Conservation (phyloP, 2,888 invertebrate species). For the Drosophila kanekoi region DNA sequence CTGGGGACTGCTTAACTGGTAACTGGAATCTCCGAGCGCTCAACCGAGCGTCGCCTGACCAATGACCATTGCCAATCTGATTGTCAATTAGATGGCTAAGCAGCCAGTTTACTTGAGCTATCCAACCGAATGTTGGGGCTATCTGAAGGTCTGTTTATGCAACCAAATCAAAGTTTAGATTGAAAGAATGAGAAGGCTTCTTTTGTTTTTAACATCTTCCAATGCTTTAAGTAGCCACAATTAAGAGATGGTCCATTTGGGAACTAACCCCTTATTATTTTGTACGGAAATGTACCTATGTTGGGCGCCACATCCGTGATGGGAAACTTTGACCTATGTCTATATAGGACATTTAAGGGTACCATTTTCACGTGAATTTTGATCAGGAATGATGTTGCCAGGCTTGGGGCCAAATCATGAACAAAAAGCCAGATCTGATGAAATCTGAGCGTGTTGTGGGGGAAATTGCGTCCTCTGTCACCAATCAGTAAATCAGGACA, state of each 20-base stretch:
- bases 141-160: constrained; percentile 11
- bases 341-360: too few species aligned
- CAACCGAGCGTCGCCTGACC: constrained; percentile 35
- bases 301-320: too few species aligned
- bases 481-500: too few species aligned
- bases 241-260: not conserved
- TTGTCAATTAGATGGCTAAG: constrained; percentile 60
- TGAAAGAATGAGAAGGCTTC: not conserved
- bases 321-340: too few species aligned
- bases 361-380: too few species aligned
- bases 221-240: not conserved
- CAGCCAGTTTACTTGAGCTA: constrained; percentile 15
- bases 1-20: constrained; percentile 35
- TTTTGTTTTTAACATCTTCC: not conserved
- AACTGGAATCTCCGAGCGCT: constrained; percentile 22
- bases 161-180: constrained; percentile 16
- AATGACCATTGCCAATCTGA: constrained; percentile 55
- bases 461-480: too few species aligned
- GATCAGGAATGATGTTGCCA: too few species aligned
- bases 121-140: constrained; percentile 9
- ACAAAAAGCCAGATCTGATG: too few species aligned
- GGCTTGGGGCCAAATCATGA: too few species aligned
- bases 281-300: too few species aligned
- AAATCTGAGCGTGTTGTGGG: too few species aligned
- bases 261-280: not conserved